Percentiles rank a stretch among this genome's conserved stretches.
Conservation (phyloP, 1,140 invertebrate genomes). For the Leptinotarsa defecta region DNA sequence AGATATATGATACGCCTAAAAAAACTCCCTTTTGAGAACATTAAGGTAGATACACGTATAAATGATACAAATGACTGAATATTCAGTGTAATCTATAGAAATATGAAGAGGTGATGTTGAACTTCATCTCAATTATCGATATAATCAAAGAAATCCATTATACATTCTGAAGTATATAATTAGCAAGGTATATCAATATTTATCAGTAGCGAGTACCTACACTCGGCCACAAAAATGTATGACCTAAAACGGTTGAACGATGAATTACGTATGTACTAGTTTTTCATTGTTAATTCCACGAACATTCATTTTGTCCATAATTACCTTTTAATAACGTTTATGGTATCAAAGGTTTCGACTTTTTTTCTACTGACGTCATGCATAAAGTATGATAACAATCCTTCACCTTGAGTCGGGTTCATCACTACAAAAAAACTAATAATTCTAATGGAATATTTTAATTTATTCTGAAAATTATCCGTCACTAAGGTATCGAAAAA, state of each 20-base stretch:
- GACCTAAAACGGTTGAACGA: background rate
- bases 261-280: background rate
- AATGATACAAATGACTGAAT: too few relatives aligned
- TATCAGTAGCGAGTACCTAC: background rate
- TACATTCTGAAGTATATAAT: background rate
- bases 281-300: slow-evolving; percentile 2
- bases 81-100: too few relatives aligned
- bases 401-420: background rate
- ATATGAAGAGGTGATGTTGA: too few relatives aligned
- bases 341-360: background rate
- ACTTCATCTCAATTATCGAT: too few relatives aligned
- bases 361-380: background rate
- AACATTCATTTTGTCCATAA: background rate
- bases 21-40: too few relatives aligned
- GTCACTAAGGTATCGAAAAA: too few relatives aligned
- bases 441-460: too few relatives aligned
- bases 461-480: too few relatives aligned
- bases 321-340: background rate
- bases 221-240: background rate
- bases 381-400: background rate
- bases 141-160: background rate
- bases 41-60: too few relatives aligned
- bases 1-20: too few relatives aligned
- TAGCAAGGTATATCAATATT: background rate
- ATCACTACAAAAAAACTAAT: background rate